Evolutionary conservation across 2,113 vertebrate genomes (phyloP).

Genomic region (Circaetus cinerascens): DNA sequence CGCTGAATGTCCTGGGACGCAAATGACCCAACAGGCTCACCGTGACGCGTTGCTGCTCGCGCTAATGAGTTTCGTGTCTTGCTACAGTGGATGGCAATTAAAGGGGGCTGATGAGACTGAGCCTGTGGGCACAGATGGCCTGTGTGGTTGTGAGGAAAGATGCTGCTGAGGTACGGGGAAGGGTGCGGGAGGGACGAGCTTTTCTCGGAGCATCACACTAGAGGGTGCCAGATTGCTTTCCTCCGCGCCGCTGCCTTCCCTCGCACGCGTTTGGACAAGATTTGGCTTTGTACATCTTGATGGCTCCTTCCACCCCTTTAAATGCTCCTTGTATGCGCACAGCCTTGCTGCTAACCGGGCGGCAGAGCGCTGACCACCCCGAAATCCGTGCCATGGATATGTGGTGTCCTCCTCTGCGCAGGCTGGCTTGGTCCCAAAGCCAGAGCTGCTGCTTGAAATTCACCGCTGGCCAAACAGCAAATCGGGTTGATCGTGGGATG

Average conservation of each 20-base stretch:
- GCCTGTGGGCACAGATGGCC: background rate
- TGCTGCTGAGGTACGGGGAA: background rate
- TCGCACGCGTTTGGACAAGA: background rate
- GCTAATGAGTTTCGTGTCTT: background rate
- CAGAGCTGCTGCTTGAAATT: background rate
- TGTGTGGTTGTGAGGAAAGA: background rate
- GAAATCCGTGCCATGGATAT: accelerated
- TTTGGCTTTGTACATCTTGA: background rate
- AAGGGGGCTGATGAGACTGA: background rate
- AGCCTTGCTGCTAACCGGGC: background rate
- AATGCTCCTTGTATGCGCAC: background rate
- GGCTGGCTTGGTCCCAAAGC: background rate
- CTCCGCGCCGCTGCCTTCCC: background rate
- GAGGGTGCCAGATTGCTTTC: conserved; percentile 65
- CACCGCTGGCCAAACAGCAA: background rate
- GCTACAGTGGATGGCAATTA: background rate
- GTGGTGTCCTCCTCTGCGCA: background rate
- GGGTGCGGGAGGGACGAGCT: background rate
- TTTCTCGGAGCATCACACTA: conserved; percentile 36
- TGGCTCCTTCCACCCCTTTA: background rate
- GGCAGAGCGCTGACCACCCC: background rate
- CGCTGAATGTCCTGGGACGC: background rate
- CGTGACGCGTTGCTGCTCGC: background rate
- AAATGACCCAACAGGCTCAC: background rate
- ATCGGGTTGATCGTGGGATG: background rate